phyloP scores from a whole-genome alignment of 53 echinoderm and acorn worm genomes.

The Arbacia lixula region DNA sequence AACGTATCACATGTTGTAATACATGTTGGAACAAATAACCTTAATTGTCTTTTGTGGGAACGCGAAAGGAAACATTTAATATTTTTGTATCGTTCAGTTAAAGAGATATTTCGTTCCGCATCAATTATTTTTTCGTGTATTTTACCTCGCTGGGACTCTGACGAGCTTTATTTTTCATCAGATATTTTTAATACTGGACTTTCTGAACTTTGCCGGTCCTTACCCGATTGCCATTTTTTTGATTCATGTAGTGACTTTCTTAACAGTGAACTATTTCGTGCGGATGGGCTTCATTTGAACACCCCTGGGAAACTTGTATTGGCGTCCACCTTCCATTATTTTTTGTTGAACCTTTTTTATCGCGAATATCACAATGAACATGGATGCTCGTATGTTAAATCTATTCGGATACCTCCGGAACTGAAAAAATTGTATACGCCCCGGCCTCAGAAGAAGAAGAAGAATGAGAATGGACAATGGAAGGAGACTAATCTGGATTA shows the following conservation, averaged over 20 bases:
- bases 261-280: not conserved
- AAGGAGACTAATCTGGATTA: too few relatives aligned
- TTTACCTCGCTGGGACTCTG: constrained; percentile 9
- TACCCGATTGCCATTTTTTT: not conserved
- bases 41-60: not conserved
- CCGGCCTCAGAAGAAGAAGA: not conserved
- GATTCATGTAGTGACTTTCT: not conserved
- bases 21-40: not conserved
- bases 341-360: not conserved
- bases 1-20: not conserved
- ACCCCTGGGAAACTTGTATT: not conserved
- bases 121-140: not conserved
- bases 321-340: not conserved
- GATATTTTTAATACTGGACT: not conserved
- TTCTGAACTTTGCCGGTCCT: not conserved
- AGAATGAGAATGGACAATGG: too few relatives aligned
- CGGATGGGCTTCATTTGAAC: not conserved
- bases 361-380: not conserved
- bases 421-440: not conserved
- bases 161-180: not conserved
- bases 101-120: not conserved
- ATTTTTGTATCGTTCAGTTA: not conserved
- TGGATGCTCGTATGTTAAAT: not conserved
- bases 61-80: not conserved
- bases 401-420: not conserved